Evolutionary conservation across 1,140 invertebrate species (phyloP), one percentile per base, ranked within the genome.

Genomic region (Antheraea mylitta): DNA sequence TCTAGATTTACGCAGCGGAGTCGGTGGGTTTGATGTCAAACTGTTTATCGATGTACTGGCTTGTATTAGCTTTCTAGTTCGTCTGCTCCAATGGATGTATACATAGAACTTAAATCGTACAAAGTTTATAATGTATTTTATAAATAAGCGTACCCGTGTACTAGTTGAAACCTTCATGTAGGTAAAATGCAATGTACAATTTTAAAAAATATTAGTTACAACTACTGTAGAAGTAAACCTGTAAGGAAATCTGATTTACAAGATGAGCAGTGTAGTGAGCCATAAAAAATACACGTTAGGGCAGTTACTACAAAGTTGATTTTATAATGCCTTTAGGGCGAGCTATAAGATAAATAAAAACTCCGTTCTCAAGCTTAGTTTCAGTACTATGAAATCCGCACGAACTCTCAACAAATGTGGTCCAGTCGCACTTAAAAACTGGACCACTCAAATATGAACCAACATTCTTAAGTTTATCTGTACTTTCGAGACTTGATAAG

Each of bases 1-100:
- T 30, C 61, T 63, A 63, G 61, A 63, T 63, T 18, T 63, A 63
- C 45, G 45, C 45, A 53, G 45, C 16, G 45, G 11, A 66, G 36
- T 37, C 64, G 18, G 37, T 13, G n/a, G 60, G 36, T 65, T 53
- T 53, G 45, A 53, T 53, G 45, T 53, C 45, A 53, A 53, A 53
- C 45, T 53, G 45, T 53, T 53, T 53, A 53, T 53, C 45, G 45
- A 53, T 16, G 45, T 53, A 53, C 38, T 42, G 7, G 45, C 16
- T n/a, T 53, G 45, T n/a, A 53, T 53, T 16, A 5, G 11, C 11
- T 53, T 16, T 53, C 45, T 53, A 53, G 45, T 53, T 53, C 45
- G 45, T 53, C 45, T 53, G 5, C 13, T 53, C 16, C 16, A 53
- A 53, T 53, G 45, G 16, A 10, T 42, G 11, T 53, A 53, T 53